Evolutionary conservation across 1,140 invertebrate species (phyloP).

Genomic region (Neotoxoptera formosana): DNA sequence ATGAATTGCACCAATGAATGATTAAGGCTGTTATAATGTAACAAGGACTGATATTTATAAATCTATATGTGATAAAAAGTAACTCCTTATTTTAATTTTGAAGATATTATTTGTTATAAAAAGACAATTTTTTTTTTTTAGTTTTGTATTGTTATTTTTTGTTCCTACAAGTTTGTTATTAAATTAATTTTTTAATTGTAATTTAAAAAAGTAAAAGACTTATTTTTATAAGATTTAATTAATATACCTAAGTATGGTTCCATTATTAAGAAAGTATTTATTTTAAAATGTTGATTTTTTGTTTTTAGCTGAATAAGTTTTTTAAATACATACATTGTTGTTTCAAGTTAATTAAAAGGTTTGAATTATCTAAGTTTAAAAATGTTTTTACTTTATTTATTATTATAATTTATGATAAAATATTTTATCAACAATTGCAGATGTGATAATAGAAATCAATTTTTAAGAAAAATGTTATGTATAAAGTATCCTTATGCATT

Average conservation of each 20-base stretch:
- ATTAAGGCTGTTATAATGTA: neutral
- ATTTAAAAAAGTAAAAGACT: neutral
- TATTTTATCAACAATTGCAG: neutral
- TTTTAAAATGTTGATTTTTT: constrained; percentile 18
- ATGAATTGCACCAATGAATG: neutral
- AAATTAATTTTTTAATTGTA: neutral
- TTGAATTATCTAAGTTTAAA: neutral
- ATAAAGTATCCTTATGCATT: neutral
- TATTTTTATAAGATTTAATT: neutral
- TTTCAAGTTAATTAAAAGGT: neutral
- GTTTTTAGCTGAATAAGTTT: neutral
- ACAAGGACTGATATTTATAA: constrained; percentile 15
- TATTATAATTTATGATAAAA: neutral
- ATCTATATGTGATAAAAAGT: constrained; percentile 23
- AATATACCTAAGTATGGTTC: constrained; percentile 14
- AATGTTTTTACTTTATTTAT: neutral
- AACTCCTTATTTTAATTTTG: neutral
- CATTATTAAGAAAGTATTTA: neutral
- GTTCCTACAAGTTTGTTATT: neutral
- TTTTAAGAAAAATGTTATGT: neutral
- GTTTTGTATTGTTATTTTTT: neutral
- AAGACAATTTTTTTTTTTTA: constrained; percentile 28
- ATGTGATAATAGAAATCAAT: neutral
- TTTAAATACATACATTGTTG: neutral
- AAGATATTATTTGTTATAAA: neutral